A percentile compares a stretch with the other conserved stretches of the same genome.
These are phyloP conservation scores for Hipparchia semele DNA, from an alignment of 2,888 invertebrate genomes.

Conservation along the genomic window DNA sequence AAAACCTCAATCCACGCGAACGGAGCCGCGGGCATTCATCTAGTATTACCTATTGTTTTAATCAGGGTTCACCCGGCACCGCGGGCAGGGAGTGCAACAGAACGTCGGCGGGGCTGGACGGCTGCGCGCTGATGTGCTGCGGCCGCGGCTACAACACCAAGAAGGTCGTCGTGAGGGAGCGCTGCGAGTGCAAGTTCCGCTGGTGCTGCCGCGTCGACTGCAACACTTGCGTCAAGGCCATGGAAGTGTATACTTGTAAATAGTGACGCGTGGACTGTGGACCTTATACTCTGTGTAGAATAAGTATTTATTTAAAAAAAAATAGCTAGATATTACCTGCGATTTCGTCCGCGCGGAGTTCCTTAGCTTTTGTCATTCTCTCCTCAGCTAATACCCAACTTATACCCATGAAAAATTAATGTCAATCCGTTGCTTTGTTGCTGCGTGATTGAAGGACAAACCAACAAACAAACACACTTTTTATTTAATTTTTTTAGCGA, in stretches of 20 bases:
- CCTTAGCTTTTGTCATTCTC: too few relatives aligned
- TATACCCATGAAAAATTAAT: too few relatives aligned
- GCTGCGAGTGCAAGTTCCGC: conserved; percentile 97
- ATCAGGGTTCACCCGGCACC: conserved; percentile 84
- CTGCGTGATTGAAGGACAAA: too few relatives aligned
- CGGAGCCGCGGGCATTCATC: too few relatives aligned
- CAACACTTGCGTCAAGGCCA: conserved; percentile 91
- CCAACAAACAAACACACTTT: too few relatives aligned
- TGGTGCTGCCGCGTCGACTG: conserved; percentile 98
- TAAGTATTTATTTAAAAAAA: conserved; percentile 10
- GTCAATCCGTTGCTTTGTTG: too few relatives aligned
- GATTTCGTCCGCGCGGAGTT: too few relatives aligned
- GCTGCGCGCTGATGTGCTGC: conserved; percentile 95
- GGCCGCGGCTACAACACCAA: conserved; percentile 96
- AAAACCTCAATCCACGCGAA: too few relatives aligned
- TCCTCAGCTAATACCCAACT: too few relatives aligned
- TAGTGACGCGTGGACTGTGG: conserved; percentile 53
- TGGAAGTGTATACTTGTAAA: conserved; percentile 95
- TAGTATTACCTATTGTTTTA: too few relatives aligned
- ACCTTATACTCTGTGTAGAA: background rate
- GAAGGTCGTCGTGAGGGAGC: conserved; percentile 88
- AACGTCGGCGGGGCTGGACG: conserved; percentile 90
- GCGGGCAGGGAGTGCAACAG: conserved; percentile 88
- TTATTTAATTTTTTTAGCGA: too few relatives aligned
- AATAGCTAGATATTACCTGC: too few relatives aligned